Base-by-base conservation (phyloP, 2,113 vertebrate species). In the Garra rufa region DNA sequence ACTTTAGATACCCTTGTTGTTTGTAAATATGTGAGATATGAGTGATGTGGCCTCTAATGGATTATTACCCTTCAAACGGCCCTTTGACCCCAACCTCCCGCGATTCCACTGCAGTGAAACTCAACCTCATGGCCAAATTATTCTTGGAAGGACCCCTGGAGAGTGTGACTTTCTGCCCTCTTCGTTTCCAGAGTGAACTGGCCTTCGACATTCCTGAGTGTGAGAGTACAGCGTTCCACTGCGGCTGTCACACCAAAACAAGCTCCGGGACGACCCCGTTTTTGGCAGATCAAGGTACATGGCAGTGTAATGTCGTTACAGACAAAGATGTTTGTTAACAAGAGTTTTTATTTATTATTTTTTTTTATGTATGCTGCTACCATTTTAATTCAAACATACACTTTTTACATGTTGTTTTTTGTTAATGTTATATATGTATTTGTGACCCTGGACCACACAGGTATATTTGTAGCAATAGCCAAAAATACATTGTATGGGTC, bases 141-240 rank as follows among this genome's bases (percentile, higher is more conserved):
- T 93, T 92, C 90, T 89, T 90, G 88, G 90, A 92, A 85, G 90
- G 87, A 89, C 90, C 88, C 92, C 91, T 24, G 61, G 86, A 91
- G 90, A 90, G 89, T 65, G 75, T 90, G 87, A 90, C 90, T 86
- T 91, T 87, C 86, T 89, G 90, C 82, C 89, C 90, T 88, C 83
- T 88, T 88, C 79, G 74, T 77, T 81, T 75, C 87, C 83, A 76
- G 79, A 89, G 87, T 83, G 89, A 91, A 89, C 84, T 86, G 80
- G 84, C 86, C 85, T 88, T 83, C 81, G 91, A 92, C 88, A 92
- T 91, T 89, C 88, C 81, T 86, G 70, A 26, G 43, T 85, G 46
- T 17, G 81, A 83, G 81, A 76, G 57, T 69, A 26, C 65, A 21
- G 76, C 86, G 81, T 87, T 88, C 77, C 88, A 70, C 85, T 17